Percentiles rank a stretch among this genome's conserved stretches.
Conservation (phyloP, 2,888 invertebrate genomes). For the Eulithis testata region DNA sequence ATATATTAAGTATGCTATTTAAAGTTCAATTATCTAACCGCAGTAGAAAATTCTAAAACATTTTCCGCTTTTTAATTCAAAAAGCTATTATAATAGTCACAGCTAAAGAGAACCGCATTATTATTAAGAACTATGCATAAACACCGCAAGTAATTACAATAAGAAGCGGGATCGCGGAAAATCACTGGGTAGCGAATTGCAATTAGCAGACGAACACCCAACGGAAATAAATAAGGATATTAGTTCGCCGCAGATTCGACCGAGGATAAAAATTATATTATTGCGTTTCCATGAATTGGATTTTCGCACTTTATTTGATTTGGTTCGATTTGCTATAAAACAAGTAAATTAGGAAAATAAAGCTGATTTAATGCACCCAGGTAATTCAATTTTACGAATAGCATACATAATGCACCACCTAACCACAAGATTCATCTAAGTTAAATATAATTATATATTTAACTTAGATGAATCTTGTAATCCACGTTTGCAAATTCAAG, state of each 20-base stretch:
- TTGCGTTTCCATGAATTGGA: constrained; percentile 47
- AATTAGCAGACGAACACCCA: constrained; percentile 80
- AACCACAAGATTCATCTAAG: too few species aligned
- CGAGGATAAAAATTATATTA: constrained; percentile 70
- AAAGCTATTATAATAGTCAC: constrained; percentile 1
- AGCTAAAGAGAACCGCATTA: constrained; percentile 40
- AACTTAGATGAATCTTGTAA: too few species aligned
- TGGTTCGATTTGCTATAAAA: not conserved
- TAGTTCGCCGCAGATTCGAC: constrained; percentile 52
- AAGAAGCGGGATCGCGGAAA: constrained; percentile 75
- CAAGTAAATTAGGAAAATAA: too few species aligned
- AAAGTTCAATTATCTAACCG: not conserved
- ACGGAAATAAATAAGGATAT: constrained; percentile 82
- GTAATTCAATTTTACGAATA: too few species aligned
- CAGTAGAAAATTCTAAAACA: not conserved
- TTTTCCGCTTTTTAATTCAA: not conserved
- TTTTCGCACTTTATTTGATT: constrained; percentile 23
- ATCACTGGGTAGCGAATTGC: constrained; percentile 75
- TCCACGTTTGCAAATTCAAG: too few species aligned
- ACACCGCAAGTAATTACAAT: constrained; percentile 68
- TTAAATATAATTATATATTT: too few species aligned
- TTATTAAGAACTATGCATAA: constrained; percentile 60
- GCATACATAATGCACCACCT: too few species aligned
- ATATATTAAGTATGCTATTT: too few species aligned
- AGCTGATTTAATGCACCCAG: too few species aligned